Percentiles rank a stretch among this genome's conserved stretches.
Evolutionary conservation across 37 sponge, comb jelly and placozoan genomes (phyloP).

Genomic region (Agelas oroides): DNA sequence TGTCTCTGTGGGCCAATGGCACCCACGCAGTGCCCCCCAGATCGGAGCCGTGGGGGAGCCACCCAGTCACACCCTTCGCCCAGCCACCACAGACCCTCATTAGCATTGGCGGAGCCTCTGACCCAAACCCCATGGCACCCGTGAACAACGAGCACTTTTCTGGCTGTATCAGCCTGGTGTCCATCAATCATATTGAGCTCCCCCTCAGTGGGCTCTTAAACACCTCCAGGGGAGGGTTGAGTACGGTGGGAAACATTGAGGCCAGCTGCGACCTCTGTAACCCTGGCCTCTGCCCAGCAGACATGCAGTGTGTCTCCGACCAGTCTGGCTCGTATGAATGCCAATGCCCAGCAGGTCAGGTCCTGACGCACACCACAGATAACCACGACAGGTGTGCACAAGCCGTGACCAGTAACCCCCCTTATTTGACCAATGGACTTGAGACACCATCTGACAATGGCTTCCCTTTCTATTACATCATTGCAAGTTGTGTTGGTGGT

Average conservation of each 20-base stretch:
- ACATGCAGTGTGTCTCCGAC: slow-evolving; percentile 13
- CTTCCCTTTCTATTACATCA: neutral
- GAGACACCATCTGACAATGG: neutral
- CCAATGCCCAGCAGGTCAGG: neutral
- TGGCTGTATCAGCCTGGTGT: slow-evolving; percentile 52
- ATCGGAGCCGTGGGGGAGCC: neutral
- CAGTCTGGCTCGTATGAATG: neutral
- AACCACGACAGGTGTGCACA: no score
- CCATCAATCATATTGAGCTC: slow-evolving; percentile 41
- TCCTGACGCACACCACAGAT: no score
- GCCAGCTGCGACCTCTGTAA: slow-evolving; percentile 45
- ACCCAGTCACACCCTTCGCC: slow-evolving; percentile 15
- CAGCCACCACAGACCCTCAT: slow-evolving; percentile 21
- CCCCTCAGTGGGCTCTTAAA: slow-evolving; percentile 57
- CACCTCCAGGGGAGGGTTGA: neutral
- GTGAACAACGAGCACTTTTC: slow-evolving; percentile 13
- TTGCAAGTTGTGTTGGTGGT: slow-evolving; percentile 8
- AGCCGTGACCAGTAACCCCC: no score
- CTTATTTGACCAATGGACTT: neutral
- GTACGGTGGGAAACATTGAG: neutral
- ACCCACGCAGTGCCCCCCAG: neutral
- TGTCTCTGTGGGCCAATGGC: neutral
- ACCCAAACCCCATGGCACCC: neutral
- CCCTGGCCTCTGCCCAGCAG: slow-evolving; percentile 3
- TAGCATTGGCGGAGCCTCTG: slow-evolving; percentile 24